Conservation (phyloP, 2,113 vertebrate species). For the Electrona antarctica region DNA sequence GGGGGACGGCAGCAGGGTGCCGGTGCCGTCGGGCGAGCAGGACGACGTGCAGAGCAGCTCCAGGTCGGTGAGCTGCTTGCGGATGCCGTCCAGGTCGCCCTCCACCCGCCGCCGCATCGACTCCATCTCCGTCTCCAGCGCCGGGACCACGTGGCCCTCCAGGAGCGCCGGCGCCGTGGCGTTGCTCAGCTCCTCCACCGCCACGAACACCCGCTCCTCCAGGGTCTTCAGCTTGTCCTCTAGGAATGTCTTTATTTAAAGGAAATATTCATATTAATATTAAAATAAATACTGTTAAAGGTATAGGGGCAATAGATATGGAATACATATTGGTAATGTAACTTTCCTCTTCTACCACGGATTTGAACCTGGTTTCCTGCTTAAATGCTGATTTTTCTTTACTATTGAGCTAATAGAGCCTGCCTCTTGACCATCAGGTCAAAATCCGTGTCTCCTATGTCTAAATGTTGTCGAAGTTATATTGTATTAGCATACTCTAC, state of each 20-base stretch:
- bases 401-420: too few relatives aligned
- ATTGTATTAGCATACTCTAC: too few relatives aligned
- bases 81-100: constrained; percentile 82
- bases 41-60: constrained; percentile 88
- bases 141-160: constrained; percentile 83
- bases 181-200: constrained; percentile 84
- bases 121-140: constrained; percentile 86
- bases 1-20: constrained; percentile 44
- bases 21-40: constrained; percentile 68
- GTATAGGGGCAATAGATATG: too few relatives aligned
- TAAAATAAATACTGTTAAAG: too few relatives aligned
- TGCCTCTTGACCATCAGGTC: too few relatives aligned
- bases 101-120: constrained; percentile 78
- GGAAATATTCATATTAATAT: too few relatives aligned
- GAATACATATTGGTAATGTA: too few relatives aligned
- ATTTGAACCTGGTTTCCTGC: too few relatives aligned
- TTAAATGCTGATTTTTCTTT: too few relatives aligned
- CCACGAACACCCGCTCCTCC: constrained; percentile 87
- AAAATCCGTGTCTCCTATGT: too few relatives aligned
- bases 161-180: constrained; percentile 74
- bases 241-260: constrained; percentile 59
- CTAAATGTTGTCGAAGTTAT: too few relatives aligned
- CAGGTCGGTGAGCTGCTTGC: constrained; percentile 84
- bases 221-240: constrained; percentile 90
- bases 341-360: too few relatives aligned